phyloP scores from a whole-genome alignment of 2,888 invertebrate genomes.

The Bembecia ichneumoniformis region DNA sequence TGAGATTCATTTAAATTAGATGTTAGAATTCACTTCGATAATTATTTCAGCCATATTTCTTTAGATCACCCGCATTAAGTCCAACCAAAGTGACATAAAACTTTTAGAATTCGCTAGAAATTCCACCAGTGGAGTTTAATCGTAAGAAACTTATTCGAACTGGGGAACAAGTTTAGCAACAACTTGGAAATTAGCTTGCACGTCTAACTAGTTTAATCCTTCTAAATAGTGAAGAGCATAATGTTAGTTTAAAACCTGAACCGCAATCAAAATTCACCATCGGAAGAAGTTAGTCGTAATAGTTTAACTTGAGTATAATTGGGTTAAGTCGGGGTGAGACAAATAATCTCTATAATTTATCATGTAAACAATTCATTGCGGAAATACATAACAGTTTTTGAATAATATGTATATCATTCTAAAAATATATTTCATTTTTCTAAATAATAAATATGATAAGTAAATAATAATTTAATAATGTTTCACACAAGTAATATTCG shows the following conservation, averaged over 20 bases:
- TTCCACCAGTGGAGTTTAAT: neutral
- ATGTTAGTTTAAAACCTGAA: constrained; percentile 28
- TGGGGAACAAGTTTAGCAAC: constrained; percentile 14
- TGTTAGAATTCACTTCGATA: too few species aligned
- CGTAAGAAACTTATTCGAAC: constrained; percentile 10
- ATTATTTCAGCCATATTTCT: too few species aligned
- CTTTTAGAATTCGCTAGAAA: neutral
- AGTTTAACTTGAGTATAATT: neutral
- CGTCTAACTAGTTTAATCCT: constrained; percentile 13
- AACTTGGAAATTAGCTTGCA: constrained; percentile 25
- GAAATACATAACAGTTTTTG: too few species aligned
- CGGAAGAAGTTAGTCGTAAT: constrained; percentile 1
- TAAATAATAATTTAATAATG: too few species aligned
- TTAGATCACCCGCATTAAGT: neutral
- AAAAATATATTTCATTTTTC: too few species aligned
- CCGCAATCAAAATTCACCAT: constrained; percentile 17
- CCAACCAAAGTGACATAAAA: neutral
- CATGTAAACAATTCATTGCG: too few species aligned
- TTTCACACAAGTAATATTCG: too few species aligned
- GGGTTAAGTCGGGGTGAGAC: neutral
- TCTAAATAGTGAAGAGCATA: constrained; percentile 15
- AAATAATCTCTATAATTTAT: too few species aligned
- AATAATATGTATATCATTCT: too few species aligned
- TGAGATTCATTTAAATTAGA: too few species aligned
- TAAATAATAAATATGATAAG: too few species aligned